Conservation (phyloP, 2,888 invertebrate genomes). For the Drosophila pseudotakahashii region DNA sequence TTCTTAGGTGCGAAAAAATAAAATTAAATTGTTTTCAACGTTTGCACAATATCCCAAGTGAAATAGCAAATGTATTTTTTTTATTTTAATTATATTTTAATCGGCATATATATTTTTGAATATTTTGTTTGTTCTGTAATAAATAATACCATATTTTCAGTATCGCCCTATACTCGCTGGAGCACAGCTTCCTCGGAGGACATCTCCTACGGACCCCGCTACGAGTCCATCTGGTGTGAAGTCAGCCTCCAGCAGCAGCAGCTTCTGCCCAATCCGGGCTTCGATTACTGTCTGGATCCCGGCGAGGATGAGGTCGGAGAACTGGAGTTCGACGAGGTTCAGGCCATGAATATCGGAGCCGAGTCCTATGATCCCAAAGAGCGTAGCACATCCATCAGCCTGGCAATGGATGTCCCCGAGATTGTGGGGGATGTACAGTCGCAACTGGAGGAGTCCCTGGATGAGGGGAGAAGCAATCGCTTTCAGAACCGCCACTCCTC, state of each 20-base stretch:
- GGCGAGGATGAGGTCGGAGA: conserved; percentile 11
- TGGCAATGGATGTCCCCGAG: conserved; percentile 16
- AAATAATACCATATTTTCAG: conserved; percentile 28
- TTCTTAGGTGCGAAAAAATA: too few relatives aligned
- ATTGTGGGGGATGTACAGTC: conserved; percentile 30
- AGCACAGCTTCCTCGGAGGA: conserved; percentile 43
- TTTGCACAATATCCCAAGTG: too few relatives aligned
- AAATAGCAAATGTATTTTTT: too few relatives aligned
- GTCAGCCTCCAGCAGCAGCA: conserved; percentile 11
- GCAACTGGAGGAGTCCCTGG: conserved; percentile 3
- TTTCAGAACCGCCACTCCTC: conserved; percentile 1
- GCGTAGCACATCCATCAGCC: conserved; percentile 4
- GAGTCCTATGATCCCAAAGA: conserved; percentile 28
- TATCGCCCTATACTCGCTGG: conserved; percentile 50
- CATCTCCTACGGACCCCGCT: conserved; percentile 53
- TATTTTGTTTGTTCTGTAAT: not conserved
- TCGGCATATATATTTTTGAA: too few relatives aligned
- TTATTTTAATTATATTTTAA: too few relatives aligned
- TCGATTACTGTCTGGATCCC: not conserved
- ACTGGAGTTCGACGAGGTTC: conserved; percentile 18
- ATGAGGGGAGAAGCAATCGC: not conserved
- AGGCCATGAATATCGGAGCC: conserved; percentile 20
- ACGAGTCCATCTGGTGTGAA: conserved; percentile 64
- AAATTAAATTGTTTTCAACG: too few relatives aligned
- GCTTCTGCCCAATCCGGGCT: not conserved